phyloP scores from a whole-genome alignment of 2,113 vertebrate genomes.

The Anarrhichthys ocellatus region DNA sequence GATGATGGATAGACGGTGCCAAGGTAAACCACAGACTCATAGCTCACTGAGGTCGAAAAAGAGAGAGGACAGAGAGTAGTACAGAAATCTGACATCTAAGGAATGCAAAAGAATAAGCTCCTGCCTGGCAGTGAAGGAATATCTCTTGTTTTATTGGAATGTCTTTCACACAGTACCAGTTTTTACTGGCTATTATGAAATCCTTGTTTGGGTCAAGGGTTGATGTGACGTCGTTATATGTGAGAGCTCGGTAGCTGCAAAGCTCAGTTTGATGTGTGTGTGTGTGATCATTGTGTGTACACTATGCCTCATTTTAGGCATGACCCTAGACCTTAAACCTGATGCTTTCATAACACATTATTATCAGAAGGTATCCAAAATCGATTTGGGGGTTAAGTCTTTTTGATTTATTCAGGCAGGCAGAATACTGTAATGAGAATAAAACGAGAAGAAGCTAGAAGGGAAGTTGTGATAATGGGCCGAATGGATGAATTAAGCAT shows the following conservation, averaged over 20 bases:
- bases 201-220: neutral
- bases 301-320: too few species aligned
- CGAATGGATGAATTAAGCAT: neutral
- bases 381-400: neutral
- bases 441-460: too few species aligned
- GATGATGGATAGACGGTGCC: constrained; percentile 29
- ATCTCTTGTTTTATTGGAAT: neutral
- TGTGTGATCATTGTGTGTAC: too few species aligned
- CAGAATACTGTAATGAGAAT: neutral
- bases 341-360: neutral
- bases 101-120: constrained; percentile 32
- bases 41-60: constrained; percentile 7
- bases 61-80: constrained; percentile 15
- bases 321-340: neutral
- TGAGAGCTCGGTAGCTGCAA: neutral
- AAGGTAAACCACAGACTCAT: constrained; percentile 34
- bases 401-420: neutral
- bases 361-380: constrained; percentile 21
- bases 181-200: neutral
- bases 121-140: neutral
- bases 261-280: neutral
- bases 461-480: too few species aligned
- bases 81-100: constrained; percentile 24
- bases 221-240: constrained; percentile 7
- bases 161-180: neutral